phyloP scores from a whole-genome alignment of 2,888 invertebrate genomes.

The Drosophila mimica region DNA sequence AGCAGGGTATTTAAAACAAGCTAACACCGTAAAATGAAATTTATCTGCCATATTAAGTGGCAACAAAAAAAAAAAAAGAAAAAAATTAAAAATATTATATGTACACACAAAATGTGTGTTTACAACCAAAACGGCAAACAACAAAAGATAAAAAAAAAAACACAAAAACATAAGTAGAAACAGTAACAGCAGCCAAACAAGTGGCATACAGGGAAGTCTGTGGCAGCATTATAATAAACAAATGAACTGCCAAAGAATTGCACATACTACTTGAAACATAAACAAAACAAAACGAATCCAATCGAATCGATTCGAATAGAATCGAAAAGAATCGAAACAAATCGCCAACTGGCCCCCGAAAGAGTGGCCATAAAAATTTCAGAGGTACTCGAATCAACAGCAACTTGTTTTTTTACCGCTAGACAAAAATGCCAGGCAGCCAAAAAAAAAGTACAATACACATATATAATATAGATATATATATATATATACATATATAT shows the following conservation, averaged over 20 bases:
- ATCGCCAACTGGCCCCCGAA: slow-evolving; percentile 8
- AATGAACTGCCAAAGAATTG: slow-evolving; percentile 75
- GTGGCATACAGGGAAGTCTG: slow-evolving; percentile 74
- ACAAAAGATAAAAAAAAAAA: slow-evolving; percentile 29
- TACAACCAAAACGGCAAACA: slow-evolving; percentile 42
- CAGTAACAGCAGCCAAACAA: slow-evolving; percentile 51
- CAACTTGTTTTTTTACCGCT: slow-evolving; percentile 77
- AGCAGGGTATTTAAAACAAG: slow-evolving; percentile 12
- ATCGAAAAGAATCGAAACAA: background rate
- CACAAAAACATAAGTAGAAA: slow-evolving; percentile 18
- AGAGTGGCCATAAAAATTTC: slow-evolving; percentile 68
- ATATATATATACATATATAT: slow-evolving; percentile 16
- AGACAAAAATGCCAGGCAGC: slow-evolving; percentile 62
- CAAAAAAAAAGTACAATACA: slow-evolving; percentile 13
- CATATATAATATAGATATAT: slow-evolving; percentile 25
- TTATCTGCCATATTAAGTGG: slow-evolving; percentile 53
- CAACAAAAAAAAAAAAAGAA: slow-evolving; percentile 20
- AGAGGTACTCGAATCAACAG: slow-evolving; percentile 61
- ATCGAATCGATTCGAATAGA: slow-evolving; percentile 1
- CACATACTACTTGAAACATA: slow-evolving; percentile 72
- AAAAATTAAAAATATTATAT: background rate
- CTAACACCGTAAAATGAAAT: slow-evolving; percentile 31
- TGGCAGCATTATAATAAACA: slow-evolving; percentile 74
- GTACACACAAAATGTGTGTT: slow-evolving; percentile 9
- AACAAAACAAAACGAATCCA: slow-evolving; percentile 54